Conservation (phyloP, 2,797 vertebrate genomes). For the Sarcoramphus papa region DNA sequence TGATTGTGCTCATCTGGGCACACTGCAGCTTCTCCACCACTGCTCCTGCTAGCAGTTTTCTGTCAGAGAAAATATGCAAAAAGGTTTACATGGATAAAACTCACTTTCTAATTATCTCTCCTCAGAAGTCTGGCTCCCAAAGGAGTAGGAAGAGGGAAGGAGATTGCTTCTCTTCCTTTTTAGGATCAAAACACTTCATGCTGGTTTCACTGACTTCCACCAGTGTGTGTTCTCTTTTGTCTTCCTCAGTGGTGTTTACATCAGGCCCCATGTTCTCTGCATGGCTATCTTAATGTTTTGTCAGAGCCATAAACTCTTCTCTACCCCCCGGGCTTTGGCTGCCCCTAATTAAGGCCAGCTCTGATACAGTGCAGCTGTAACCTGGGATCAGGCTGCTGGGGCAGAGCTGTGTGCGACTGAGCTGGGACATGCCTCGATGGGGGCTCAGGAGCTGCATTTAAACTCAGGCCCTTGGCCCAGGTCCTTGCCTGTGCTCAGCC, state of each 20-base stretch:
- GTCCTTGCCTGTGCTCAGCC: background rate
- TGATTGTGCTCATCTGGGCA: background rate
- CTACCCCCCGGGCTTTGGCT: background rate
- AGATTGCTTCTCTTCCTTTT: background rate
- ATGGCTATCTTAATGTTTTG: background rate
- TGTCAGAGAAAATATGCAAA: background rate
- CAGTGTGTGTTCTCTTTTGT: background rate
- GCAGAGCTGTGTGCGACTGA: background rate
- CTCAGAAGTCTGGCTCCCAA: background rate
- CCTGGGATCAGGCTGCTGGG: background rate
- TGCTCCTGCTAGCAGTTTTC: background rate
- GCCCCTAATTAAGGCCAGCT: background rate
- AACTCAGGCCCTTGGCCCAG: accelerated
- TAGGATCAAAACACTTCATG: background rate
- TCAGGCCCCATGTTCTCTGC: background rate
- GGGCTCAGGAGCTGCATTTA: background rate
- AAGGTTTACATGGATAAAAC: background rate
- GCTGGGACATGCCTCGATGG: accelerated
- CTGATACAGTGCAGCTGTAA: background rate
- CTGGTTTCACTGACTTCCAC: background rate
- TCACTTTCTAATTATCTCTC: background rate
- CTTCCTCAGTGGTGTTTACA: background rate
- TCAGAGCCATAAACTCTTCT: background rate
- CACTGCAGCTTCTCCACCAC: background rate
- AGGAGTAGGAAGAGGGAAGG: background rate